phyloP scores from a whole-genome alignment of 2,888 invertebrate species.

The Netelia virgata region DNA sequence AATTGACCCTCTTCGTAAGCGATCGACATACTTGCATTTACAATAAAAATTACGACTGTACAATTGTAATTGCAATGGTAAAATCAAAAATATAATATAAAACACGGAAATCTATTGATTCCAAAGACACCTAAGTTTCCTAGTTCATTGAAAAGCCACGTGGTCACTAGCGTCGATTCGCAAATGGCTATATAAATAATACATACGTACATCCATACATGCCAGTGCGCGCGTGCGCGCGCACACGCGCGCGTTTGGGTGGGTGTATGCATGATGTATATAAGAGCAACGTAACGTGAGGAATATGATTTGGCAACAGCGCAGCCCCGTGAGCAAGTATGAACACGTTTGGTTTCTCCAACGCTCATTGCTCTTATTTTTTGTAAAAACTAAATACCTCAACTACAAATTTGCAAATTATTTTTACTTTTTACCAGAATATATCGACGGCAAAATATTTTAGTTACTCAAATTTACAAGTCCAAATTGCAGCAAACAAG shows the following conservation, averaged over 20 bases:
- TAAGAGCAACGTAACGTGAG: background rate
- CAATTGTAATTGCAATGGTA: background rate
- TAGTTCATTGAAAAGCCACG: constrained; percentile 34
- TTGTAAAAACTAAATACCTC: constrained; percentile 46
- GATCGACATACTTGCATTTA: constrained; percentile 67
- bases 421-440: constrained; percentile 13
- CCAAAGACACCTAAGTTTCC: constrained; percentile 1
- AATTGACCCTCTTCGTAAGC: constrained; percentile 84
- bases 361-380: constrained; percentile 50
- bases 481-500: too few relatives aligned
- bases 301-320: constrained; percentile 52
- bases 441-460: background rate
- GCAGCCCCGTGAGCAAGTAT: constrained; percentile 49
- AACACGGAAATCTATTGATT: constrained; percentile 54
- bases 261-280: constrained; percentile 4
- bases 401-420: constrained; percentile 1
- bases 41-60: background rate
- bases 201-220: background rate
- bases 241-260: background rate
- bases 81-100: constrained; percentile 1
- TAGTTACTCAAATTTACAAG: too few relatives aligned
- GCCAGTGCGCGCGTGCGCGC: background rate
- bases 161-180: constrained; percentile 18
- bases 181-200: background rate
- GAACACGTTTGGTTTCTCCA: constrained; percentile 52